Conservation (phyloP, 2,113 vertebrate species). For the Coregonus clupeaformis region DNA sequence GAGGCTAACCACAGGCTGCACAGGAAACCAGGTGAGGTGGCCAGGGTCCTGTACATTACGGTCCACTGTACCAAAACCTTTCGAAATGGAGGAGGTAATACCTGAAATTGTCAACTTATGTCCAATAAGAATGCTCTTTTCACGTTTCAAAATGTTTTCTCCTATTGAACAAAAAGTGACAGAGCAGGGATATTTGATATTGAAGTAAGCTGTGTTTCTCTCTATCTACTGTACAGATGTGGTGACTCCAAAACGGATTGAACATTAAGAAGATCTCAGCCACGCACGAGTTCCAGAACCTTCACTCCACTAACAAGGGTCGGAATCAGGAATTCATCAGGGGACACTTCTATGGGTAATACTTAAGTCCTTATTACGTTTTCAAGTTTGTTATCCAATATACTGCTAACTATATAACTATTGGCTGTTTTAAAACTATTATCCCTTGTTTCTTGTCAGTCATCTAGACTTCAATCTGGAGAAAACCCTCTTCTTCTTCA, state of each 20-base stretch:
- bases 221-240: conserved; percentile 77
- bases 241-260: conserved; percentile 94
- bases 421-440: background rate
- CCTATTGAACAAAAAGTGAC: background rate
- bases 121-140: too few relatives aligned
- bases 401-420: background rate
- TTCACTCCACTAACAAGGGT: conserved; percentile 89
- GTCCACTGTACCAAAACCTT: background rate
- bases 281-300: conserved; percentile 97
- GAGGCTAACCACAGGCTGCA: conserved; percentile 95
- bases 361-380: background rate
- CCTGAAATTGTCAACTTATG: too few relatives aligned
- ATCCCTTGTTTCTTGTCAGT: conserved; percentile 57
- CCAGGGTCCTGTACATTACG: background rate
- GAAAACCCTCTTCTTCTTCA: conserved; percentile 95
- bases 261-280: conserved; percentile 98
- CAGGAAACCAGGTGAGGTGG: conserved; percentile 83
- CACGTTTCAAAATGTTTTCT: background rate
- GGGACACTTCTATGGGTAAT: conserved; percentile 96
- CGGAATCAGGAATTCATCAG: conserved; percentile 95
- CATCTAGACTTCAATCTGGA: conserved; percentile 95
- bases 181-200: background rate
- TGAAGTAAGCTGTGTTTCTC: background rate
- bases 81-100: too few relatives aligned
- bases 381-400: background rate